Evolutionary conservation across 2,113 vertebrate genomes (phyloP).

Genomic region (Oryzias melastigma): DNA sequence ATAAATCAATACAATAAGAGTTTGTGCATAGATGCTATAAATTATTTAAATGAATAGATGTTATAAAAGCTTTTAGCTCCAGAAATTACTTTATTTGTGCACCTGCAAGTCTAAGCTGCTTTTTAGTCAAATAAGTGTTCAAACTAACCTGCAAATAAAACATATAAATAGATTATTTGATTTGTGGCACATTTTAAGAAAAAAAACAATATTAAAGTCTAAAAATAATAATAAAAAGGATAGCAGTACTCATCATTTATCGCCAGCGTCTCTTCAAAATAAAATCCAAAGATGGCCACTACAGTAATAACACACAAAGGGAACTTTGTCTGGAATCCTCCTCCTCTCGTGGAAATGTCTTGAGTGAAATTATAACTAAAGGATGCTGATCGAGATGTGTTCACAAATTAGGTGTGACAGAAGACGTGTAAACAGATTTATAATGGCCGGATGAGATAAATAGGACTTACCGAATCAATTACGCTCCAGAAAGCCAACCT

Average conservation of each 20-base stretch:
- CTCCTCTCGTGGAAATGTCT: neutral
- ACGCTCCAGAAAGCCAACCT: slow-evolving; percentile 39
- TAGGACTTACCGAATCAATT: slow-evolving; percentile 64
- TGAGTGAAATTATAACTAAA: too few species aligned
- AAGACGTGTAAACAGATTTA: slow-evolving; percentile 10
- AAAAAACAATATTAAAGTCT: neutral
- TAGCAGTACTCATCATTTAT: slow-evolving; percentile 5
- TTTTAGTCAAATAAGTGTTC: too few species aligned
- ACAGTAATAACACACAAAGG: slow-evolving; percentile 34
- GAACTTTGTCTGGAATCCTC: slow-evolving; percentile 36
- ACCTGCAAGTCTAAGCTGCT: too few species aligned
- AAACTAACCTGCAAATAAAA: too few species aligned
- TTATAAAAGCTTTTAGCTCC: too few species aligned
- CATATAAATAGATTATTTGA: too few species aligned
- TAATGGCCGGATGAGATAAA: slow-evolving; percentile 26
- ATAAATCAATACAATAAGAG: too few species aligned
- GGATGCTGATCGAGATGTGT: accelerated
- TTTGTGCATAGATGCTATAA: too few species aligned
- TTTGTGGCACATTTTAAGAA: neutral
- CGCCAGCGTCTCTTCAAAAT: slow-evolving; percentile 29
- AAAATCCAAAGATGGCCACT: slow-evolving; percentile 66
- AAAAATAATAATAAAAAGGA: neutral
- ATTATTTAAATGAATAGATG: too few species aligned
- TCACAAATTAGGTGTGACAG: neutral
- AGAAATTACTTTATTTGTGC: too few species aligned